Percentiles rank a stretch among this genome's conserved stretches.
phyloP scores from a whole-genome alignment of 2,113 vertebrate genomes.

The Nerophis lumbriciformis region DNA sequence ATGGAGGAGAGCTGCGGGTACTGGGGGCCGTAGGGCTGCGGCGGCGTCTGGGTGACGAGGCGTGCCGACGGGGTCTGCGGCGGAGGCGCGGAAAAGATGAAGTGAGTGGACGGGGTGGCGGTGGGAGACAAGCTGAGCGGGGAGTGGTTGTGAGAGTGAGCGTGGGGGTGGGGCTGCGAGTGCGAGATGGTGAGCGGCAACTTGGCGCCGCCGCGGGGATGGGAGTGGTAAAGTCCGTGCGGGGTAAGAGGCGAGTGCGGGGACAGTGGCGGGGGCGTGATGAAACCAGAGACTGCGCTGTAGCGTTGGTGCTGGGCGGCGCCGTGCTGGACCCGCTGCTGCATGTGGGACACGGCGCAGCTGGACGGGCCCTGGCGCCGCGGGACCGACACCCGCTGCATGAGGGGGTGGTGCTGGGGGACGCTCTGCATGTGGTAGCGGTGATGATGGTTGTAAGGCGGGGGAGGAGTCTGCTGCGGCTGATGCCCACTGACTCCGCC shows the following conservation, averaged over 20 bases:
- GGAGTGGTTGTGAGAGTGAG: constrained; percentile 68
- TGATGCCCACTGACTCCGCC: constrained; percentile 58
- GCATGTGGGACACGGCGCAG: constrained; percentile 54
- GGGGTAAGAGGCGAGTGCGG: constrained; percentile 71
- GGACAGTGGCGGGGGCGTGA: constrained; percentile 61
- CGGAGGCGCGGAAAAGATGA: constrained; percentile 65
- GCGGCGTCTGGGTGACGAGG: constrained; percentile 54
- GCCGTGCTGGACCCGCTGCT: constrained; percentile 53
- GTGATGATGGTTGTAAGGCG: constrained; percentile 77
- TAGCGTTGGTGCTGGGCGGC: constrained; percentile 45
- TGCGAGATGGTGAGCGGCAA: constrained; percentile 70
- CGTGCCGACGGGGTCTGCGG: constrained; percentile 62
- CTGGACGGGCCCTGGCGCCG: constrained; percentile 68
- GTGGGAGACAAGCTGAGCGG: constrained; percentile 66
- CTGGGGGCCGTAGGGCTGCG: constrained; percentile 60
- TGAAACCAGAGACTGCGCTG: constrained; percentile 53
- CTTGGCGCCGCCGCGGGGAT: constrained; percentile 55
- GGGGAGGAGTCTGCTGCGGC: constrained; percentile 68
- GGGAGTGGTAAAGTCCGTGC: constrained; percentile 70
- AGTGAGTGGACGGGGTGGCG: constrained; percentile 64
- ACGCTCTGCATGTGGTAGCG: constrained; percentile 71
- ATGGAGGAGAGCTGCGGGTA: constrained; percentile 78
- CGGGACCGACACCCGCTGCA: constrained; percentile 60
- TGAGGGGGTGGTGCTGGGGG: constrained; percentile 69
- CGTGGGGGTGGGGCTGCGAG: constrained; percentile 69